phyloP scores from a whole-genome alignment of 2,888 invertebrate genomes.

The Tipula unca region DNA sequence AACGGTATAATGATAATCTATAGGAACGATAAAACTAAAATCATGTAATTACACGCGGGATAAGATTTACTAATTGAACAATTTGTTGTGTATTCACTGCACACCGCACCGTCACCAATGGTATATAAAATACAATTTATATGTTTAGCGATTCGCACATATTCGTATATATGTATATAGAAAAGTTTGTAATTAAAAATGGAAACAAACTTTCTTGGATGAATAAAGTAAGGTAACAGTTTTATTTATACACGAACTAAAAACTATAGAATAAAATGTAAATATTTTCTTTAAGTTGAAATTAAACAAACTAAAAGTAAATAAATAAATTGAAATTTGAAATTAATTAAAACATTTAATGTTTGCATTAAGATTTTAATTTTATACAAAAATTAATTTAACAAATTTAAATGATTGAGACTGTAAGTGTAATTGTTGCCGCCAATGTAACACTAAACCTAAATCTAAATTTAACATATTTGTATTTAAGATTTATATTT shows the following conservation, averaged over 20 bases:
- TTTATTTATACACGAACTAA: not conserved
- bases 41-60: not conserved
- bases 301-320: not conserved
- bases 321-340: not conserved
- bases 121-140: too few relatives aligned
- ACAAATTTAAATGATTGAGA: too few relatives aligned
- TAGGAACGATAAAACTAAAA: not conserved
- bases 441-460: too few relatives aligned
- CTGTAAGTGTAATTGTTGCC: too few relatives aligned
- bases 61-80: not conserved
- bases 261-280: not conserved
- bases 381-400: too few relatives aligned
- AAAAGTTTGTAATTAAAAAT: not conserved
- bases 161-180: too few relatives aligned
- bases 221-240: not conserved
- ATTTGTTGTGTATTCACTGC: not conserved
- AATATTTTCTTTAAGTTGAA: not conserved
- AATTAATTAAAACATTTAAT: not conserved
- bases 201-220: not conserved
- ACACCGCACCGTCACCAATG: not conserved
- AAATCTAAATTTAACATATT: too few relatives aligned
- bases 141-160: too few relatives aligned
- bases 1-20: not conserved
- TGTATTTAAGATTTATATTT: too few relatives aligned
- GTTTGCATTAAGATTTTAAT: not conserved